phyloP scores from a whole-genome alignment of 30 jellyfish, hydroid and myxozoan species.

The Morbakka virulenta region DNA sequence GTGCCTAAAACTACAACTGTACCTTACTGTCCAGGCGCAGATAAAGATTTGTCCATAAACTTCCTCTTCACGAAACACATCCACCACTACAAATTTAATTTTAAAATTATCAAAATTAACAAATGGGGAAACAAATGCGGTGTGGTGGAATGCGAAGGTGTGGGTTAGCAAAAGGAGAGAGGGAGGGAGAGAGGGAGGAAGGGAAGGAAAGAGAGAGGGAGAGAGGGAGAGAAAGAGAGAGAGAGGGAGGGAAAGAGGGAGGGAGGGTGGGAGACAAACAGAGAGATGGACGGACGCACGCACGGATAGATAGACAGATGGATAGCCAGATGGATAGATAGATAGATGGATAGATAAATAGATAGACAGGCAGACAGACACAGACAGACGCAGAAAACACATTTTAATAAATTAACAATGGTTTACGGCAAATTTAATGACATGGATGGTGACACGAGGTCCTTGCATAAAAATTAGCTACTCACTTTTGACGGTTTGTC shows the following conservation, averaged over 20 bases:
- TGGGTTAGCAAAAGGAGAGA: background rate
- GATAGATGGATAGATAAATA: too few species aligned
- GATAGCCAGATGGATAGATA: too few species aligned
- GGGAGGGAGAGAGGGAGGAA: too few species aligned
- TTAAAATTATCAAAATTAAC: background rate
- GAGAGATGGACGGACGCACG: too few species aligned
- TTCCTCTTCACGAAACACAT: slow-evolving; percentile 93
- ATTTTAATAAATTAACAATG: background rate
- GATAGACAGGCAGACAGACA: too few species aligned
- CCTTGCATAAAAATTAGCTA: background rate
- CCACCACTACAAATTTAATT: slow-evolving; percentile 89
- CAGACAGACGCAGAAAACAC: too few species aligned
- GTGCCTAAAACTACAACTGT: too few species aligned
- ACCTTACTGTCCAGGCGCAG: slow-evolving; percentile 89
- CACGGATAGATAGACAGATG: too few species aligned
- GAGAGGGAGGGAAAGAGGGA: too few species aligned
- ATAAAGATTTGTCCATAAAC: slow-evolving; percentile 97
- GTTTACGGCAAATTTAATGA: background rate
- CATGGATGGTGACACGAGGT: background rate
- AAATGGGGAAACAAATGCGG: background rate
- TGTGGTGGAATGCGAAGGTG: background rate
- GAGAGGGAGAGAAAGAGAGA: too few species aligned
- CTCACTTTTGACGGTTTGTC: slow-evolving; percentile 91
- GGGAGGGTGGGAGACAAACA: too few species aligned
- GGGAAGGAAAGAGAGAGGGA: too few species aligned